phyloP scores from a whole-genome alignment of 2,113 vertebrate genomes.

The Erythrolamprus reginae region DNA sequence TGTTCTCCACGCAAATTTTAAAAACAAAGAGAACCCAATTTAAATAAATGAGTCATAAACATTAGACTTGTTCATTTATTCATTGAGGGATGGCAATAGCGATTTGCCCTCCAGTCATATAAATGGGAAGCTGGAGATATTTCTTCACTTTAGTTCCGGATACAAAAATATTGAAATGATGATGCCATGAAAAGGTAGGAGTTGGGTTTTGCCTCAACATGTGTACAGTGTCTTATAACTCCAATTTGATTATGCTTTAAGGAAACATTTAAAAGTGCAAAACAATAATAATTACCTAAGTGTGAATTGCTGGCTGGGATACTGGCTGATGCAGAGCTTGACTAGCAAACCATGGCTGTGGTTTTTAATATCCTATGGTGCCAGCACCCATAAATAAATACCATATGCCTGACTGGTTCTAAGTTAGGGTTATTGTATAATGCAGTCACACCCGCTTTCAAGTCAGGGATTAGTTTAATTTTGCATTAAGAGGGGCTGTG shows the following conservation, averaged over 20 bases:
- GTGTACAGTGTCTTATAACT: neutral
- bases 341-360: neutral
- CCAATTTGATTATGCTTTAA: neutral
- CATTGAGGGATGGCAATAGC: neutral
- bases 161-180: neutral
- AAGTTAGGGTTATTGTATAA: neutral
- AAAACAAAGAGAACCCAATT: neutral
- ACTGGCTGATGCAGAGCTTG: neutral
- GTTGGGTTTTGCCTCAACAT: neutral
- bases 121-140: neutral
- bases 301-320: neutral
- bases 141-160: neutral
- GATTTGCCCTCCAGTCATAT: neutral
- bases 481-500: neutral
- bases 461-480: neutral
- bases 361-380: neutral
- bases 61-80: neutral
- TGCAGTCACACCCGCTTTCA: neutral
- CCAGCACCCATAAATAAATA: neutral
- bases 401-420: neutral
- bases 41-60: neutral
- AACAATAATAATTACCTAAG: neutral
- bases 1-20: neutral
- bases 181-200: neutral
- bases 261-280: neutral